Percentiles rank a stretch among this genome's conserved stretches.
phyloP scores from a whole-genome alignment of 2,888 invertebrate genomes.

The Leptinotarsa rubiginosa region DNA sequence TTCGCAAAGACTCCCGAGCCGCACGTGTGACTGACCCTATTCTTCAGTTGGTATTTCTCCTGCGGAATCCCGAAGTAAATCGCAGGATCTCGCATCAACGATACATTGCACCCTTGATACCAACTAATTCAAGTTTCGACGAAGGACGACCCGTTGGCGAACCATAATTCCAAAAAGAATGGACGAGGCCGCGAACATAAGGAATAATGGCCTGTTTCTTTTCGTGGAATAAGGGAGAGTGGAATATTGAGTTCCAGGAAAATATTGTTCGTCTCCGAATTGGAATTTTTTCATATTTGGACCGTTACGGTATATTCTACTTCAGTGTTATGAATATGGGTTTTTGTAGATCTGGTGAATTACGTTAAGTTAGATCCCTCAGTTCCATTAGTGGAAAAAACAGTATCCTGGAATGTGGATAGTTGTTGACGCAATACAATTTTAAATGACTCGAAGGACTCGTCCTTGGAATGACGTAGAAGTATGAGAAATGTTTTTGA shows the following conservation, averaged over 20 bases:
- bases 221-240: neutral
- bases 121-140: conserved; percentile 13
- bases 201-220: conserved; percentile 6
- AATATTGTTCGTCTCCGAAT: neutral
- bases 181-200: neutral
- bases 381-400: no score
- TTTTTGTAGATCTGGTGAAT: no score
- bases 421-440: no score
- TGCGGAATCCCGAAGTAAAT: conserved; percentile 8
- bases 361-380: no score
- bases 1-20: neutral
- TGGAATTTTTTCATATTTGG: neutral
- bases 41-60: conserved; percentile 9
- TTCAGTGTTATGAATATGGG: no score
- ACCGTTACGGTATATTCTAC: no score
- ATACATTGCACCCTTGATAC: conserved; percentile 7
- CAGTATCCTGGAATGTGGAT: no score
- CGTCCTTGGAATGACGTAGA: no score
- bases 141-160: neutral
- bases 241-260: neutral
- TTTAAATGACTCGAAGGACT: no score
- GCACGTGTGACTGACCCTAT: conserved; percentile 8
- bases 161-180: neutral
- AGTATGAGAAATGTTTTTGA: no score
- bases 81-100: conserved; percentile 4